Percentiles rank a stretch among this genome's conserved stretches.
phyloP scores from a whole-genome alignment of 2,113 vertebrate species.

The Aspiorhynchus laticeps region DNA sequence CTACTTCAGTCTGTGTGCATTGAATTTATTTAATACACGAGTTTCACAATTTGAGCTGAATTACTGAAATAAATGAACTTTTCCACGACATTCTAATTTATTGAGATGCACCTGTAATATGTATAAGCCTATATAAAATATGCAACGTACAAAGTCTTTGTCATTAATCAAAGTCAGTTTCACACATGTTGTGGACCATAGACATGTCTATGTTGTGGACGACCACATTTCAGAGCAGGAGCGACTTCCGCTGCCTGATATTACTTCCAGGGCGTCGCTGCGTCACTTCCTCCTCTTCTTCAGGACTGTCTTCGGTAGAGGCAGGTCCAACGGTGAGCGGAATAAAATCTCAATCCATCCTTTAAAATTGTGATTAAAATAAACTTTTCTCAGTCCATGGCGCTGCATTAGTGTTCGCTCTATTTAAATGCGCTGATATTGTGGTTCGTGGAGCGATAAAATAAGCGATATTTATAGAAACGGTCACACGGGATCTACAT shows the following conservation, averaged over 20 bases:
- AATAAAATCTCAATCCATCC: slow-evolving; percentile 47
- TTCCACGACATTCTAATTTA: no score
- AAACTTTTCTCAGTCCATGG: not conserved
- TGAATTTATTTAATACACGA: no score
- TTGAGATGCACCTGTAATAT: no score
- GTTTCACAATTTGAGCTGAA: no score
- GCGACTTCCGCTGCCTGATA: slow-evolving; percentile 31
- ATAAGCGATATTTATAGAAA: not conserved
- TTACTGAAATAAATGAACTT: no score
- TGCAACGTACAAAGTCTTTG: not conserved
- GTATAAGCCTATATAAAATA: no score
- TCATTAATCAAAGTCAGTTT: no score
- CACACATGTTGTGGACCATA: no score
- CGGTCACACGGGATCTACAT: not conserved
- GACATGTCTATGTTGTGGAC: no score
- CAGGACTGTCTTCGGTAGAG: slow-evolving; percentile 48
- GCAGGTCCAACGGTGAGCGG: slow-evolving; percentile 53
- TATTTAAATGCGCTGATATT: not conserved
- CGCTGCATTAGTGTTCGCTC: not conserved
- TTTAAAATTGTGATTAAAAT: not conserved
- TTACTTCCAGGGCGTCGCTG: slow-evolving; percentile 45
- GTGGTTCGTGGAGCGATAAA: not conserved
- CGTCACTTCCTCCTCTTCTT: slow-evolving; percentile 50
- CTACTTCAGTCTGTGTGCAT: no score
- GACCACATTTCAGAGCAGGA: not conserved